A percentile compares a stretch with the other conserved stretches of the same genome.
phyloP scores from a whole-genome alignment of 2,113 vertebrate genomes.

The Probosciger aterrimus region DNA sequence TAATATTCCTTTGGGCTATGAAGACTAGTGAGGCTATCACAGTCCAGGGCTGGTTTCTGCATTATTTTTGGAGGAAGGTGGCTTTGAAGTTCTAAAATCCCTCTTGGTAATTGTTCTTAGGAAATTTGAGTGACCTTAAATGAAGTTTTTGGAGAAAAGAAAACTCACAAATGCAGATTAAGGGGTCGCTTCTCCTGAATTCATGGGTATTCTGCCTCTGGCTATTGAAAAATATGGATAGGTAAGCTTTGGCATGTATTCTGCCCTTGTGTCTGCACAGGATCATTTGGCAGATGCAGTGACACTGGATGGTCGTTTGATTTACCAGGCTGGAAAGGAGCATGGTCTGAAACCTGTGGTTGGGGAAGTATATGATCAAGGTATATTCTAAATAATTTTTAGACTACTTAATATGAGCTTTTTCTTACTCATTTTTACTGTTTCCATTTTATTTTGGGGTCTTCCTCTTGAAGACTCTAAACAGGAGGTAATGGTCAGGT shows the following conservation, averaged over 20 bases:
- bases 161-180: neutral
- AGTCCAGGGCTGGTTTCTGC: neutral
- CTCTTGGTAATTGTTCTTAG: neutral
- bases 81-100: neutral
- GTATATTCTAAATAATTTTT: constrained; percentile 33
- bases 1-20: neutral
- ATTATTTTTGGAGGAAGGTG: neutral
- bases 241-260: neutral
- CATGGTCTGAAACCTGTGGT: constrained; percentile 83
- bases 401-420: neutral
- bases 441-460: neutral
- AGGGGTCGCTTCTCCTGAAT: neutral
- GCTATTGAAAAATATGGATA: neutral
- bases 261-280: constrained; percentile 61
- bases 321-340: constrained; percentile 82
- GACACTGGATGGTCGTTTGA: constrained; percentile 74
- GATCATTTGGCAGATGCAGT: constrained; percentile 81
- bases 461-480: neutral
- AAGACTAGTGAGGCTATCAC: neutral
- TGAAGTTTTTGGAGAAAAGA: neutral
- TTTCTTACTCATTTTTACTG: neutral
- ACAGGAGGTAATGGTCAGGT: neutral
- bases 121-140: neutral
- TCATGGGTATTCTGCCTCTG: neutral
- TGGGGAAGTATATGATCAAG: constrained; percentile 81